Percentiles rank a stretch among this genome's conserved stretches.
Conservation (phyloP, 1,140 invertebrate genomes). For the Saccostrea cuccullata region DNA sequence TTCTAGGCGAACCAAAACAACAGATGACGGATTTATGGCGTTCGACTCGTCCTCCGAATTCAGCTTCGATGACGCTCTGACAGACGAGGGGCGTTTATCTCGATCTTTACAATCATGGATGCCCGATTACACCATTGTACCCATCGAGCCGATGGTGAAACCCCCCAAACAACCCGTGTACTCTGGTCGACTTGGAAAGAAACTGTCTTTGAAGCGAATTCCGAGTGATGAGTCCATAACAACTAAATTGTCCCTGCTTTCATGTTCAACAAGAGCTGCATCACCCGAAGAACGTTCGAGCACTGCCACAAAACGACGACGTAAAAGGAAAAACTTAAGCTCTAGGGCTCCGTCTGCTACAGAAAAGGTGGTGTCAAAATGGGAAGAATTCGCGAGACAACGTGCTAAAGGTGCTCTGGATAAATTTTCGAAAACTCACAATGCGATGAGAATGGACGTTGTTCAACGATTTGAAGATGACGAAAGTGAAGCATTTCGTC, state of each 20-base stretch:
- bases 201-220: constrained; percentile 40
- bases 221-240: constrained; percentile 64
- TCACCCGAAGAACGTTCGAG: neutral
- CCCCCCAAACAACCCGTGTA: constrained; percentile 62
- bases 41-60: constrained; percentile 42
- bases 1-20: neutral
- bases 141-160: constrained; percentile 61
- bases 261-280: constrained; percentile 58
- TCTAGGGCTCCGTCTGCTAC: neutral
- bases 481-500: constrained; percentile 60
- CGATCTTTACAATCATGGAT: constrained; percentile 64
- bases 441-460: constrained; percentile 48
- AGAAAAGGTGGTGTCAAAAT: constrained; percentile 43
- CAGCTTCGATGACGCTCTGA: constrained; percentile 35
- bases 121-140: constrained; percentile 58
- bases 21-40: neutral
- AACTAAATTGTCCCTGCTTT: constrained; percentile 66
- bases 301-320: neutral
- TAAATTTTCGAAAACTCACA: constrained; percentile 47
- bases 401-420: constrained; percentile 49
- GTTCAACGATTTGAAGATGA: constrained; percentile 16
- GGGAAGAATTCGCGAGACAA: constrained; percentile 54
- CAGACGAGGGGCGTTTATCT: constrained; percentile 65
- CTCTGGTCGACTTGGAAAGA: constrained; percentile 62
- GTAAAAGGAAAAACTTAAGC: constrained; percentile 19